Conservation (phyloP, 2,888 invertebrate genomes). For the Stenotaenia linearis region DNA sequence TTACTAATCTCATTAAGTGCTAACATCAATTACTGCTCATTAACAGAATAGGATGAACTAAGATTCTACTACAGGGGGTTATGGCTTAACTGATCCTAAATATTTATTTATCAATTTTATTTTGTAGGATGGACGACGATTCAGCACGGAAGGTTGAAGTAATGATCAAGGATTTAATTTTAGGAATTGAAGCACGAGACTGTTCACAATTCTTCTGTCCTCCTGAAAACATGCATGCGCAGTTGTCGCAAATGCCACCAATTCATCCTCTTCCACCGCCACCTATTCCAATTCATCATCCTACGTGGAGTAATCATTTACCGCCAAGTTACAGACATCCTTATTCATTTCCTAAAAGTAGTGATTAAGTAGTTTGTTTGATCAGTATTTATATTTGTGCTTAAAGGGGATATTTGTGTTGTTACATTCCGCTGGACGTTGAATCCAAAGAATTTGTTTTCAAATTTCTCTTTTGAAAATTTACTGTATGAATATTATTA, state of each 20-base stretch:
- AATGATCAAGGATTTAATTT: constrained; percentile 37
- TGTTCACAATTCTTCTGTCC: constrained; percentile 35
- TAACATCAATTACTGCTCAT: too few species aligned
- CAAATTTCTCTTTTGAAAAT: background rate
- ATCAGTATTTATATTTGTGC: background rate
- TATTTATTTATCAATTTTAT: background rate
- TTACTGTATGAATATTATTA: background rate
- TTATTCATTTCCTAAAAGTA: background rate
- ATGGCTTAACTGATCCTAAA: background rate
- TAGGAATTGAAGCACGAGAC: constrained; percentile 36
- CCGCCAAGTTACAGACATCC: background rate
- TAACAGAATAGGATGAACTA: too few species aligned
- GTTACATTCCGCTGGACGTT: background rate
- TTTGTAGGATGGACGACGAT: constrained; percentile 36
- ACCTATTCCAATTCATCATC: background rate
- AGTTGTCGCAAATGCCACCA: constrained; percentile 27
- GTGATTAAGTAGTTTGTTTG: background rate
- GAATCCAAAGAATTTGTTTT: background rate
- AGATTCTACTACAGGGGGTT: too few species aligned
- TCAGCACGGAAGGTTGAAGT: constrained; percentile 36
- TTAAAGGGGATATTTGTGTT: background rate
- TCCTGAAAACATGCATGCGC: background rate
- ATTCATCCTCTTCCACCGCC: background rate
- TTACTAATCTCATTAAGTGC: too few species aligned
- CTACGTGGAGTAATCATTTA: background rate